These are phyloP conservation scores for Calonectris borealis DNA, from an alignment of 2,113 vertebrate species.

Conservation along the genomic window DNA sequence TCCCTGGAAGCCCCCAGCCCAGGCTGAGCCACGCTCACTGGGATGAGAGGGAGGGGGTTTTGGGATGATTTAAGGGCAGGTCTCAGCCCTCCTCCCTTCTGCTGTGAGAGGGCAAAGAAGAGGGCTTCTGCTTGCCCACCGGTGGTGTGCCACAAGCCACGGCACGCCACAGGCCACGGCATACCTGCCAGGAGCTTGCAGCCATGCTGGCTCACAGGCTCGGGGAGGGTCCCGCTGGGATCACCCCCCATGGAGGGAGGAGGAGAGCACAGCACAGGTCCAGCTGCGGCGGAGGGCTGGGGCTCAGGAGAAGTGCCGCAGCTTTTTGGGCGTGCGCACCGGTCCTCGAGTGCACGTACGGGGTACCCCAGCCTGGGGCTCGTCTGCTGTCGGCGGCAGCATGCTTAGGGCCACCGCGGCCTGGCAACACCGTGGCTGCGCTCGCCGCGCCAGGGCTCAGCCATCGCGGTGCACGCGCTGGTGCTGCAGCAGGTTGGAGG, in stretches of 20 bases:
- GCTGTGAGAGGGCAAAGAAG: neutral
- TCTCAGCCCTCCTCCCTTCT: neutral
- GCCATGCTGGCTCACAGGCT: rapidly evolving
- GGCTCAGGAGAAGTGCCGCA: neutral
- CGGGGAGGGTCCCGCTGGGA: neutral
- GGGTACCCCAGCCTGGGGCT: neutral
- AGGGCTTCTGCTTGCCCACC: neutral
- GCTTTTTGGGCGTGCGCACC: neutral
- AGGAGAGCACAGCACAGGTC: neutral
- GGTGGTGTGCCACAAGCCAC: rapidly evolving
- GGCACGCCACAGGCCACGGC: neutral
- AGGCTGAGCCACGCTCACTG: neutral
- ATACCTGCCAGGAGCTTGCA: neutral
- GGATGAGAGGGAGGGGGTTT: neutral
- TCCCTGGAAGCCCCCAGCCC: neutral
- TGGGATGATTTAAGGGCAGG: neutral
- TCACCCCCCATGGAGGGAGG: neutral
- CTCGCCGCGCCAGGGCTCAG: neutral
- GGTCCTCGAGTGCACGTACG: rapidly evolving
- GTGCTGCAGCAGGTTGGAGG: slow-evolving; percentile 62
- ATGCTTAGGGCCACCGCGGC: rapidly evolving
- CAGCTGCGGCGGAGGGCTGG: neutral
- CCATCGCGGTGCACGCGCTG: neutral
- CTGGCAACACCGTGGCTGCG: neutral
- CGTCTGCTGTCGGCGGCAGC: neutral